Conservation (phyloP, 2,113 vertebrate species). For the Bombycilla garrulus region DNA sequence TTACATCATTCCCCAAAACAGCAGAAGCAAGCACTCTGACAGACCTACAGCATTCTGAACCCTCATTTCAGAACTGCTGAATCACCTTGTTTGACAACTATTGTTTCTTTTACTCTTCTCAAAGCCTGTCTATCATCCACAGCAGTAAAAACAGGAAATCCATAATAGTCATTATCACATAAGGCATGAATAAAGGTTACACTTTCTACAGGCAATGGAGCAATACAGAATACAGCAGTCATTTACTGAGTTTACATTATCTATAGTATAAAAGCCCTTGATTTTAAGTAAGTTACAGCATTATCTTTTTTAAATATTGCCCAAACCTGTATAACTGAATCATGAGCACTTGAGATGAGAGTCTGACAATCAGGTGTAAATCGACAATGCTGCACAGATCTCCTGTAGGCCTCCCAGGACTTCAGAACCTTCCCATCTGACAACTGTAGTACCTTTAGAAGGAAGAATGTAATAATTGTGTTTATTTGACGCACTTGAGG, state of each 20-base stretch:
- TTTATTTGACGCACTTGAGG: not conserved
- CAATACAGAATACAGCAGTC: not conserved
- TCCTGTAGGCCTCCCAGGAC: conserved; percentile 75
- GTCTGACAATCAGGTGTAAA: conserved; percentile 81
- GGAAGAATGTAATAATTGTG: not conserved
- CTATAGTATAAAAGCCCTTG: not conserved
- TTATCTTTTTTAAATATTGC: not conserved
- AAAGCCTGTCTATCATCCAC: not conserved
- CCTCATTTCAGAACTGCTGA: not conserved
- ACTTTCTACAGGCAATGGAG: not conserved
- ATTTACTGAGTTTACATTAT: not conserved
- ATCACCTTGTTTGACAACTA: not conserved
- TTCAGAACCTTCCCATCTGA: conserved; percentile 78
- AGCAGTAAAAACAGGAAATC: not conserved
- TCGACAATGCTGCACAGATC: conserved; percentile 81
- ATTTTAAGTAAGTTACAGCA: not conserved
- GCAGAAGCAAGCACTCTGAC: not conserved
- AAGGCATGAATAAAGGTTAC: not conserved
- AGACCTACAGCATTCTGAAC: not conserved
- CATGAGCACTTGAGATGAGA: conserved; percentile 88
- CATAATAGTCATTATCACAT: not conserved
- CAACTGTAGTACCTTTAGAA: conserved; percentile 82
- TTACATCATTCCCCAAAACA: not conserved
- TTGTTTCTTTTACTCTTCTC: not conserved
- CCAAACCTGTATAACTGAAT: conserved; percentile 85